Conservation (phyloP, 2,113 vertebrate genomes). For the Psilopogon haemacephalus region DNA sequence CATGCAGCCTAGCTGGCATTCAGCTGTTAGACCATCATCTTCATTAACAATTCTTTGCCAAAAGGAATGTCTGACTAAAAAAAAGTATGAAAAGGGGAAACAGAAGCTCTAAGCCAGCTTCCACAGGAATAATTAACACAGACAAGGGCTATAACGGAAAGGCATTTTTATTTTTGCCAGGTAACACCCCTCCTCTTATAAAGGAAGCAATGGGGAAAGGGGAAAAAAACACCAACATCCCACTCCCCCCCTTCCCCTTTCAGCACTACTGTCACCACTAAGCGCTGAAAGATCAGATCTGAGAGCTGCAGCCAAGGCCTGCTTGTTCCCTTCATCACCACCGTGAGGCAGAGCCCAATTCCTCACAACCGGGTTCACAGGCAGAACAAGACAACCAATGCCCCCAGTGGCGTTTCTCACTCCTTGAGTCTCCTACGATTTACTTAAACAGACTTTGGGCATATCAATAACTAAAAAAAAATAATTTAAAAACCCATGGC, state of each 20-base stretch:
- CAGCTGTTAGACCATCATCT: background rate
- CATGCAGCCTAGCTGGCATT: background rate
- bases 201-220: background rate
- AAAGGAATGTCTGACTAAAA: background rate
- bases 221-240: background rate
- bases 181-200: slow-evolving; percentile 23
- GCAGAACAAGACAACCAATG: background rate
- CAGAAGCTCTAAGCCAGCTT: background rate
- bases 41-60: background rate
- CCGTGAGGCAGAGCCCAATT: background rate
- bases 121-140: slow-evolving; percentile 31
- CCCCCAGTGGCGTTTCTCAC: slow-evolving; percentile 24
- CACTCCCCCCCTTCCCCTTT: background rate
- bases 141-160: slow-evolving; percentile 50
- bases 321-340: background rate
- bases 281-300: background rate
- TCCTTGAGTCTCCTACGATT: background rate
- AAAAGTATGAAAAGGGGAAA: background rate
- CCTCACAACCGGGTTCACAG: background rate
- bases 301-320: background rate
- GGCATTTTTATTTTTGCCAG: slow-evolving; percentile 71
- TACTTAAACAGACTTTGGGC: background rate
- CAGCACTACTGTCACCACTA: background rate
- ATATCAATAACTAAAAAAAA: slow-evolving; percentile 61
- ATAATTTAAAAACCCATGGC: background rate